Evolutionary conservation across 2,113 vertebrate genomes (phyloP).

Genomic region (Elephantulus edwardii): DNA sequence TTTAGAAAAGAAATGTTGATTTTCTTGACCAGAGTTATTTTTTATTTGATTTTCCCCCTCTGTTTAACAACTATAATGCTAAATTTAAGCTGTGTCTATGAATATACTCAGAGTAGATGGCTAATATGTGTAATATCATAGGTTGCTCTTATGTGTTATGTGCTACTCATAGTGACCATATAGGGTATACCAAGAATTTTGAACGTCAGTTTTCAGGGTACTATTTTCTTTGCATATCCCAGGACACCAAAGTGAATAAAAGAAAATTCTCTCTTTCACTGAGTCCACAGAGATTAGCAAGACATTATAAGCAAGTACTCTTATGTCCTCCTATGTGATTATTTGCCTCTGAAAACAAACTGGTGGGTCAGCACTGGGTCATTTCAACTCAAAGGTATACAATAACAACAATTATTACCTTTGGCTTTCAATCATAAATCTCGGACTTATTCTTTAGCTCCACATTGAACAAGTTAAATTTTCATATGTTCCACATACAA

Average conservation of each 20-base stretch:
- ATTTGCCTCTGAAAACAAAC: neutral
- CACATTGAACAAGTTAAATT: neutral
- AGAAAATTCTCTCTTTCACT: neutral
- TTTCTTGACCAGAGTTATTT: neutral
- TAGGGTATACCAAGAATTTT: neutral
- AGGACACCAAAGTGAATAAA: neutral
- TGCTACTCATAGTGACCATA: too few species aligned
- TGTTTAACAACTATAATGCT: neutral
- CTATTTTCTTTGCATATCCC: neutral
- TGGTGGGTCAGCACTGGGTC: too few species aligned
- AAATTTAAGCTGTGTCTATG: neutral
- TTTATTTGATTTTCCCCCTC: too few species aligned
- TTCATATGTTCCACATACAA: neutral
- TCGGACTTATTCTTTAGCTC: neutral
- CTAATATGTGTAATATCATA: neutral
- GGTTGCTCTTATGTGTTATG: too few species aligned
- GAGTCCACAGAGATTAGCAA: neutral
- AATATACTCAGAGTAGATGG: neutral
- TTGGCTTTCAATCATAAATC: too few species aligned
- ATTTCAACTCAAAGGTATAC: too few species aligned
- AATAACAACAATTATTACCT: too few species aligned
- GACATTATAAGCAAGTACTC: neutral
- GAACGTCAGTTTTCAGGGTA: neutral
- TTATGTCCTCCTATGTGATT: too few species aligned
- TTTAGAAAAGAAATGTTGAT: neutral